Evolutionary conservation across 2,797 vertebrate genomes (phyloP).

Genomic region (Tiaroga cobitis): DNA sequence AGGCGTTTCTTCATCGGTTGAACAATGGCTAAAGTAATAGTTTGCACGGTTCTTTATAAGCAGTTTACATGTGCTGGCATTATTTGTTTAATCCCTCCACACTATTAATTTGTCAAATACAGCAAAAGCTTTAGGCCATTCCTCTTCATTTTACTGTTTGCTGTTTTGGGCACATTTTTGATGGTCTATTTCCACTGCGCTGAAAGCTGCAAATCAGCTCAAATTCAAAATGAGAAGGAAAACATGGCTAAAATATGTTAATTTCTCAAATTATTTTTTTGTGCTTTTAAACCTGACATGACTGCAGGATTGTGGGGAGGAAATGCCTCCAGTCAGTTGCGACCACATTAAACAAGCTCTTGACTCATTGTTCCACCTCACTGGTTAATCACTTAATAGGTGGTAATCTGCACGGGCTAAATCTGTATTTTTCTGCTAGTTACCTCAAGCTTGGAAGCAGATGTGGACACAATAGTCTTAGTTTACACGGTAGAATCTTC

Average conservation of each 20-base stretch:
- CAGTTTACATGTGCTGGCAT: conserved; percentile 71
- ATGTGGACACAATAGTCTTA: conserved; percentile 50
- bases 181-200: conserved; percentile 92
- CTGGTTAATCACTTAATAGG: conserved; percentile 67
- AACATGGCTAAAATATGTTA: conserved; percentile 76
- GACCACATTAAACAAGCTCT: conserved; percentile 60
- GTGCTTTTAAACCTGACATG: conserved; percentile 66
- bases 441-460: conserved; percentile 56
- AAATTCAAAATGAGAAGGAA: conserved; percentile 70
- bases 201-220: conserved; percentile 80
- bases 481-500: conserved; percentile 26
- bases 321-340: conserved; percentile 66
- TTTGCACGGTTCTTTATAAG: conserved; percentile 70
- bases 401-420: conserved; percentile 63
- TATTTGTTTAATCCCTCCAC: conserved; percentile 75
- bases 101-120: conserved; percentile 74
- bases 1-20: conserved; percentile 60
- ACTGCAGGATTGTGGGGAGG: conserved; percentile 64
- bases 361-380: conserved; percentile 63
- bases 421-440: conserved; percentile 55
- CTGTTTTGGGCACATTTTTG: conserved; percentile 82
- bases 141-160: conserved; percentile 76
- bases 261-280: conserved; percentile 77
- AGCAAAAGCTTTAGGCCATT: conserved; percentile 75
- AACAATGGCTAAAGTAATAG: conserved; percentile 65